These are phyloP conservation scores for Gobio occitaniae DNA, from an alignment of 2,797 vertebrate species.

Conservation along the genomic window DNA sequence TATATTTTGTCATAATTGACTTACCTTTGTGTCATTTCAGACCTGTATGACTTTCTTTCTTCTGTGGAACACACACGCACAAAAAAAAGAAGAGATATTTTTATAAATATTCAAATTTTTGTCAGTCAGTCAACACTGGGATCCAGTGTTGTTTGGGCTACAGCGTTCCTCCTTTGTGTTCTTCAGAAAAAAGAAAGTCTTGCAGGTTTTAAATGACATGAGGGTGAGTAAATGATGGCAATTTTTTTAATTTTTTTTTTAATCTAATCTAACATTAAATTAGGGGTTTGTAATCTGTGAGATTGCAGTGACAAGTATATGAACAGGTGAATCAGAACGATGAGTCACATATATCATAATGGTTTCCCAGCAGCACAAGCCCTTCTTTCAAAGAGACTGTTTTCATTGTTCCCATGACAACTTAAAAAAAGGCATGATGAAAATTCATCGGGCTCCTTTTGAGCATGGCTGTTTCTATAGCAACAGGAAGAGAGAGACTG, in stretches of 20 bases:
- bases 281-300: background rate
- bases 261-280: background rate
- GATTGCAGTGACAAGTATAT: constrained; percentile 2
- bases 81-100: background rate
- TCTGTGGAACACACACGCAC: background rate
- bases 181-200: background rate
- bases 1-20: background rate
- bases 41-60: background rate
- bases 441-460: constrained; percentile 60
- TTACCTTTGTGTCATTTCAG: background rate
- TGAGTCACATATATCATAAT: constrained; percentile 51
- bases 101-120: too few species aligned
- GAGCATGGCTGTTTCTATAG: constrained; percentile 66
- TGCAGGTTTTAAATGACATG: background rate
- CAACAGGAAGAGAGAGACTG: constrained; percentile 55
- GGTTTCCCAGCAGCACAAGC: constrained; percentile 41
- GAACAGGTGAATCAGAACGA: constrained; percentile 28
- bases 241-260: background rate
- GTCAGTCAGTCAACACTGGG: too few species aligned
- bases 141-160: too few species aligned
- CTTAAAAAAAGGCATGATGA: constrained; percentile 60
- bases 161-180: background rate
- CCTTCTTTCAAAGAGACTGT: constrained; percentile 58
- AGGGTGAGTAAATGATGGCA: background rate
- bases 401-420: constrained; percentile 63